Conservation (phyloP, 2,888 invertebrate species). For the Caenorhabditis doughertyi region DNA sequence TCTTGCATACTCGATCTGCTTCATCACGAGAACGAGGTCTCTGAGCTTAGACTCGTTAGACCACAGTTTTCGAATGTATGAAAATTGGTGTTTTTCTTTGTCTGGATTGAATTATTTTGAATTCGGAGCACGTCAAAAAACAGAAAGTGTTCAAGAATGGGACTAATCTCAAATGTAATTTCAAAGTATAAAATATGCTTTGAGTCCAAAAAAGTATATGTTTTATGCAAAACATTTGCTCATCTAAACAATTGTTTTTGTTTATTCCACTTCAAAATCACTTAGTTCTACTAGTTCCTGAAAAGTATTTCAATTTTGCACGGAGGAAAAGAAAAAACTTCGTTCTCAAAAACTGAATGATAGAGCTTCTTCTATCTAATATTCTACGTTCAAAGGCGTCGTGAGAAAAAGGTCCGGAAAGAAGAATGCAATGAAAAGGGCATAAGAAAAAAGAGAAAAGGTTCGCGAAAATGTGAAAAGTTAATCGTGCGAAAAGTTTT, state of each 20-base stretch:
- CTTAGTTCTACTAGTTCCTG: not conserved
- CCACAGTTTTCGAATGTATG: slow-evolving; percentile 35
- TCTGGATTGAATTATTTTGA: slow-evolving; percentile 7
- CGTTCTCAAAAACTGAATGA: slow-evolving; percentile 4
- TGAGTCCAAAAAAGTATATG: not conserved
- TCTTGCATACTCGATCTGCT: slow-evolving; percentile 53
- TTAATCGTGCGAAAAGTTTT: slow-evolving; percentile 56
- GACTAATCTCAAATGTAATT: too few species aligned
- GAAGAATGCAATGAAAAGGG: slow-evolving; percentile 37
- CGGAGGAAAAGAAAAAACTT: slow-evolving; percentile 16
- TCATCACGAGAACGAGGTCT: slow-evolving; percentile 35
- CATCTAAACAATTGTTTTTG: too few species aligned
- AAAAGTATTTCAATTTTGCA: not conserved
- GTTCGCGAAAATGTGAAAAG: slow-evolving; percentile 39
- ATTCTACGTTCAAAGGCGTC: slow-evolving; percentile 33
- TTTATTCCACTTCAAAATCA: not conserved
- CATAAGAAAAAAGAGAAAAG: slow-evolving; percentile 1
- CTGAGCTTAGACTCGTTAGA: slow-evolving; percentile 41
- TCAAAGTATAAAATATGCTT: too few species aligned
- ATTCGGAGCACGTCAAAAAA: too few species aligned
- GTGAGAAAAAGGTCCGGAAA: slow-evolving; percentile 42
- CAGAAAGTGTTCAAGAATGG: too few species aligned
- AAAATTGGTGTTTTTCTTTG: slow-evolving; percentile 2
- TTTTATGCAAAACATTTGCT: too few species aligned
- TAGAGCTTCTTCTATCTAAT: slow-evolving; percentile 5